Conservation (phyloP, 2,888 invertebrate genomes). For the Pegoplata infirma region DNA sequence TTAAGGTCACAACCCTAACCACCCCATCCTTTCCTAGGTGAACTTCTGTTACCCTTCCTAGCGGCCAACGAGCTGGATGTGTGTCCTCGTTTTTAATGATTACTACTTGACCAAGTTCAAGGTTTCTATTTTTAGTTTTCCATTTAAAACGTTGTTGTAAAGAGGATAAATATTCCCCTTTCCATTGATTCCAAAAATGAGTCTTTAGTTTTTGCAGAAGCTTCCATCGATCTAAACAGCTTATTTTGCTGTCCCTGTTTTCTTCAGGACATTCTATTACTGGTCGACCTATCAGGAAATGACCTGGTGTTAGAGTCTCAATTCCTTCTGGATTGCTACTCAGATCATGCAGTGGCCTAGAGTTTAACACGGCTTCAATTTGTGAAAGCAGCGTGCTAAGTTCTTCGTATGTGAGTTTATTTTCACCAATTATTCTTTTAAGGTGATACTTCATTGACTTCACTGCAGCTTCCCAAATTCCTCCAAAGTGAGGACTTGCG, state of each 20-base stretch:
- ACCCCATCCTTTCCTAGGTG: neutral
- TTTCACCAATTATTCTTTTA: constrained; percentile 21
- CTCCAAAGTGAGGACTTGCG: constrained; percentile 11
- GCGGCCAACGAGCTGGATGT: constrained; percentile 11
- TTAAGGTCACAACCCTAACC: constrained; percentile 3
- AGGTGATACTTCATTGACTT: constrained; percentile 20
- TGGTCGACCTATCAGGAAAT: constrained; percentile 3
- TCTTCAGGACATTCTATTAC: constrained; percentile 1
- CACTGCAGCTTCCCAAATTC: constrained; percentile 16
- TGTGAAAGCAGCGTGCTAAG: neutral
- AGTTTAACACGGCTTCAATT: constrained; percentile 34
- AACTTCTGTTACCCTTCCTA: neutral
- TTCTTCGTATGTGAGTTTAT: constrained; percentile 17
- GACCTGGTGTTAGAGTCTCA: neutral
- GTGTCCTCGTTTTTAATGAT: constrained; percentile 1
- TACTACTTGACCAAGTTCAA: neutral
- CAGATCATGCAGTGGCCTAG: constrained; percentile 17
- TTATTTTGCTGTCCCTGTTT: neutral
- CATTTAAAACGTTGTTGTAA: neutral
- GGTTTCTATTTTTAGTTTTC: neutral
- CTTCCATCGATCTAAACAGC: constrained; percentile 1
- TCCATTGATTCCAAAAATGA: constrained; percentile 22
- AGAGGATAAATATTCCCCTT: neutral
- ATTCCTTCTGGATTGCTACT: neutral
- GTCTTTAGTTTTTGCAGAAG: neutral